Evolutionary conservation across 2,113 vertebrate species (phyloP), one percentile per base, ranked within the genome.

Genomic region (Ceyx cyanopectus): DNA sequence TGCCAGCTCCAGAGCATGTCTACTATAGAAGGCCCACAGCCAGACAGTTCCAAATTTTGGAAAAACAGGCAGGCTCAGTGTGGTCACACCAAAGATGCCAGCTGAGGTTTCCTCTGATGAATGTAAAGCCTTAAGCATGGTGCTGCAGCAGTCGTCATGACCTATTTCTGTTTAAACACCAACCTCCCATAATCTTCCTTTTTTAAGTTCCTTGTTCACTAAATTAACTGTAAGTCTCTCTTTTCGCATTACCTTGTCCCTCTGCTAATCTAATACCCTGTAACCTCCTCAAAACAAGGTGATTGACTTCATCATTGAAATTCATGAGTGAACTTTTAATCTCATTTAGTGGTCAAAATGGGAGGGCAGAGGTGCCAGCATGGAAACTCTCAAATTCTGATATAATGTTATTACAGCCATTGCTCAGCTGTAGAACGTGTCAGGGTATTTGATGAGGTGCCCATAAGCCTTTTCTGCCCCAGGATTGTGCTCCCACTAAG

Each of bases 51-150:
- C 6, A 26, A 32, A 50, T 32, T 54, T 87, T n/a, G n/a, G 26
- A n/a, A 57, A 67, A 67, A 67, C 0, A 1, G 18, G 12, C 24
- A 74, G 56, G 11, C 30, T 93, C 0, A 0, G 14, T 29, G 23
- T 76, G 57, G 30, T 76, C 24, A 15, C 57, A 63, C 40, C n/a
- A 27, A 56, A 51, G 26, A 14, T 51, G 12, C 15, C 68, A 46
- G 20, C 27, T 63, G 26, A 82, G 56, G 17, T 2, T 82, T 34
- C 34, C 8, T 73, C 6, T 50, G 8, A 30, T 41, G 24, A 41
- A 61, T 27, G 14, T 30, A 54, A 45, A 87, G 57, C 10, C 29
- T 72, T n/a, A 68, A 45, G n/a, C 2, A 1, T 15, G 60, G 10
- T 66, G 46, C 51, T 60, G 40, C 79, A 85, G 57, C 72, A 80